These are phyloP conservation scores for Smittia sp. DNA, from an alignment of 2,888 invertebrate genomes.

Conservation along the genomic window DNA sequence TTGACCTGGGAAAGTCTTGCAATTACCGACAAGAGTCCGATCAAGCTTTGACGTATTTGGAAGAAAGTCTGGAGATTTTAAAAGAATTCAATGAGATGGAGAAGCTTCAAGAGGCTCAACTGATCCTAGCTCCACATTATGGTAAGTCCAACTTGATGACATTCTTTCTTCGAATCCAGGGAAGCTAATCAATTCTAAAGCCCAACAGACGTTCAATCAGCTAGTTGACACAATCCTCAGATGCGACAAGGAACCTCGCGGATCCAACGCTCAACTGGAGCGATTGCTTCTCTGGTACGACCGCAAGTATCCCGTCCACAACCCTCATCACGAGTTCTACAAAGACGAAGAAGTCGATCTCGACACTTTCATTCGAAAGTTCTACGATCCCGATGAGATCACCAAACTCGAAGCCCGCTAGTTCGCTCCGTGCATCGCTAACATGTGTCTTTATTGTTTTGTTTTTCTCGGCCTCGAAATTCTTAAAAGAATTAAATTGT, in stretches of 20 bases:
- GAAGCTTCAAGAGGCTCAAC: not conserved
- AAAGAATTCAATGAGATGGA: not conserved
- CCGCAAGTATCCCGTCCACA: not conserved
- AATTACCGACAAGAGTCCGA: no score
- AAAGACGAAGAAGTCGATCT: not conserved
- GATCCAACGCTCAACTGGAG: not conserved
- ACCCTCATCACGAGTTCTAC: not conserved
- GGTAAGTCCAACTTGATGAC: no score
- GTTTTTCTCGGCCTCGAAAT: not conserved
- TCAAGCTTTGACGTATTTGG: no score
- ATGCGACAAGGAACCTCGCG: not conserved
- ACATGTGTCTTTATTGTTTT: constrained; percentile 32
- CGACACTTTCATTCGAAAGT: not conserved
- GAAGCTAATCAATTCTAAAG: not conserved
- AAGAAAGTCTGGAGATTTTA: no score
- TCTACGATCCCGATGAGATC: constrained; percentile 18
- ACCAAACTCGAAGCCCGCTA: not conserved
- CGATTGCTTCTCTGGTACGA: constrained; percentile 8
- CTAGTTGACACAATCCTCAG: constrained; percentile 5
- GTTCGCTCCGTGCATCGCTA: constrained; percentile 2
- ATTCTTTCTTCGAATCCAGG: not conserved
- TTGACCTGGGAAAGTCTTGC: no score
- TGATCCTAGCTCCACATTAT: not conserved
- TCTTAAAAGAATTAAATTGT: constrained; percentile 24
- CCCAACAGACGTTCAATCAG: not conserved